Evolutionary conservation across 2,888 invertebrate species (phyloP), one percentile per base, ranked within the genome.

Genomic region (Cryptus armator): DNA sequence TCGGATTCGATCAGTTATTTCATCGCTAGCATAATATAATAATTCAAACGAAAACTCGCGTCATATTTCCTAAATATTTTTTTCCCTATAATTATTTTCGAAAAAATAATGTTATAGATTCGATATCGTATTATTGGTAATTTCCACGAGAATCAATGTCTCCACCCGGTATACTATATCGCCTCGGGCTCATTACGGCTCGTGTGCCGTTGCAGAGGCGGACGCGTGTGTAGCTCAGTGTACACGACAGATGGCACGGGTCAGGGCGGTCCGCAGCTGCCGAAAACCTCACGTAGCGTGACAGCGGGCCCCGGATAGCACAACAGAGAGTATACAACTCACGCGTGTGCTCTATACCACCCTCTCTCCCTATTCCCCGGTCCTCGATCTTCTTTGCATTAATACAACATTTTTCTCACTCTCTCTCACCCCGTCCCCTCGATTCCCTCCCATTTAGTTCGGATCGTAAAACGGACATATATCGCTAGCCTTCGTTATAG

Each of bases 191-290:
- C 83, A 81, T 81, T 76, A 72, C 68, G 81, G 86, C 46, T 71
- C 59, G 79, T 87, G 86, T 87, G 86, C 68, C 83, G 84, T 79
- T 79, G 70, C 62, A 48, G 29, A 24, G 46, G 24, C 48, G 48
- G 16, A 87, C 83, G 88, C 87, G 87, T 88, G 86, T 72, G 74
- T 32, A 56, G 68, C 85, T 83, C 86, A 85, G 81, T 87, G 86
- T 81, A 88, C 87, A 89, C 89, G 90, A 89, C 91, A 91, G 91
- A 91, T 91, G 91, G 91, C 88, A 87, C 88, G 89, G 87, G 88
- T 87, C 87, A 87, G 89, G 89, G 87, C 87, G 89, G 79, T 86
- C 85, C 86, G 87, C 91, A 91, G 91, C 91, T 91, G 90, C 90
- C 88, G 77, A 88, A 88, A 88, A 87, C 85, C 81, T 85, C 84